These are phyloP conservation scores for Rhodinocichla rosea DNA, from an alignment of 2,113 vertebrate species.

Conservation along the genomic window DNA sequence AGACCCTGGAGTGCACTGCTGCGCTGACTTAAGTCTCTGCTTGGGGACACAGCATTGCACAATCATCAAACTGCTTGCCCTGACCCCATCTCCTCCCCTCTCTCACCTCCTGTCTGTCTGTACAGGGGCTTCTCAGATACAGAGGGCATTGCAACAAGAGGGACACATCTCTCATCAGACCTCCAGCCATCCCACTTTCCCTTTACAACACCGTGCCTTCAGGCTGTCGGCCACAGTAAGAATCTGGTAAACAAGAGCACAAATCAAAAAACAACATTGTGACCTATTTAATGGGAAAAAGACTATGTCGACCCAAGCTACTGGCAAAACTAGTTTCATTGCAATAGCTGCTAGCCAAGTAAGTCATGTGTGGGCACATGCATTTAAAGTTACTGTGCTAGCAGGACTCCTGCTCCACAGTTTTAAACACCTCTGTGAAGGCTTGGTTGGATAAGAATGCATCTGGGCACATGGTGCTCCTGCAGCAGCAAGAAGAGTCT, in stretches of 20 bases:
- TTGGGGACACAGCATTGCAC: not conserved
- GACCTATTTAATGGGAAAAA: constrained; percentile 17
- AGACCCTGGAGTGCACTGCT: not conserved
- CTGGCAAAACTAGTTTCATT: constrained; percentile 4
- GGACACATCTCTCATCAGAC: not conserved
- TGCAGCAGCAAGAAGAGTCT: not conserved
- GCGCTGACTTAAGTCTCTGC: not conserved
- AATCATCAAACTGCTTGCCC: not conserved
- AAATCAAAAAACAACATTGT: not conserved
- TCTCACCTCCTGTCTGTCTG: not conserved
- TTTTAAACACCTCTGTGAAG: not conserved
- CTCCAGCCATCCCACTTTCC: not conserved
- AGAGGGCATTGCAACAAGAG: not conserved
- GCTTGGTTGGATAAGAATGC: not conserved
- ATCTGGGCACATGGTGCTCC: not conserved
- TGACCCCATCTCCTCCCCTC: not conserved
- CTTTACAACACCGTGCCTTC: not conserved
- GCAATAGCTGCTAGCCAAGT: not conserved
- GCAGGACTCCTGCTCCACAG: not conserved
- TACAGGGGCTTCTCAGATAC: not conserved
- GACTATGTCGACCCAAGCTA: not conserved
- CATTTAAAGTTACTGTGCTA: not conserved
- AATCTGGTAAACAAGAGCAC: not conserved
- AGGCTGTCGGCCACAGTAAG: not conserved
- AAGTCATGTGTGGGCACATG: not conserved